Conservation (phyloP, 2,797 vertebrate genomes). For the Urosaurus nigricauda region DNA sequence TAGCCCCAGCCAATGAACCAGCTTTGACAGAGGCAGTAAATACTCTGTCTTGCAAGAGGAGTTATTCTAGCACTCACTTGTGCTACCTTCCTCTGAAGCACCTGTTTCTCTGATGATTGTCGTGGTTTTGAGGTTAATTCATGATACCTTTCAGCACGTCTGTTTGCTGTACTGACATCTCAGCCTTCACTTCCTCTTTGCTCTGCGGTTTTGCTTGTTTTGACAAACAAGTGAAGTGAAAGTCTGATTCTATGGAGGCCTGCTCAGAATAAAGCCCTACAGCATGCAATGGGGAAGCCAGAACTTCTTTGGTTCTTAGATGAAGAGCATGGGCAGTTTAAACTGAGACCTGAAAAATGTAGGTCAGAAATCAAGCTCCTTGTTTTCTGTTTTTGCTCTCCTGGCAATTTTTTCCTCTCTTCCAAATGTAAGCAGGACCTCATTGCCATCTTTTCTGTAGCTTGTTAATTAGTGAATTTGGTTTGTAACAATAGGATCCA, state of each 20-base stretch:
- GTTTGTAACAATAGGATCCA: no score
- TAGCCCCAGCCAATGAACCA: background rate
- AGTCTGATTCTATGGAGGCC: background rate
- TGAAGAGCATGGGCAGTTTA: background rate
- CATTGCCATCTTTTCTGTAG: background rate
- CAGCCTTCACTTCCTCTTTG: background rate
- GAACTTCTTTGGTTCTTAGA: background rate
- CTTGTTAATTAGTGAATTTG: no score
- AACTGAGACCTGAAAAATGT: background rate
- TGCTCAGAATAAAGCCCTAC: background rate
- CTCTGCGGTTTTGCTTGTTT: conserved; percentile 25
- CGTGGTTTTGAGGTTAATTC: conserved; percentile 37
- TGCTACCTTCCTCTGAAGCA: background rate
- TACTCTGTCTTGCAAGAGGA: background rate
- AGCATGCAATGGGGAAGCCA: background rate
- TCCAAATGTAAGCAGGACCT: background rate
- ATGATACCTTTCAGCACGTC: background rate
- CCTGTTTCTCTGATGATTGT: conserved; percentile 1
- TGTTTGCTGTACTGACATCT: conserved; percentile 21
- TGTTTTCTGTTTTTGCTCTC: conserved; percentile 6
- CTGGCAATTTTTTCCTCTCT: background rate
- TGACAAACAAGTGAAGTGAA: background rate
- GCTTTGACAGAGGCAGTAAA: background rate
- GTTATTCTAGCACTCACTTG: background rate
- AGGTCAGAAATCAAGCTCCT: background rate